phyloP scores from a whole-genome alignment of 2,888 invertebrate species.

The Acanthococcus lagerstroemiae region DNA sequence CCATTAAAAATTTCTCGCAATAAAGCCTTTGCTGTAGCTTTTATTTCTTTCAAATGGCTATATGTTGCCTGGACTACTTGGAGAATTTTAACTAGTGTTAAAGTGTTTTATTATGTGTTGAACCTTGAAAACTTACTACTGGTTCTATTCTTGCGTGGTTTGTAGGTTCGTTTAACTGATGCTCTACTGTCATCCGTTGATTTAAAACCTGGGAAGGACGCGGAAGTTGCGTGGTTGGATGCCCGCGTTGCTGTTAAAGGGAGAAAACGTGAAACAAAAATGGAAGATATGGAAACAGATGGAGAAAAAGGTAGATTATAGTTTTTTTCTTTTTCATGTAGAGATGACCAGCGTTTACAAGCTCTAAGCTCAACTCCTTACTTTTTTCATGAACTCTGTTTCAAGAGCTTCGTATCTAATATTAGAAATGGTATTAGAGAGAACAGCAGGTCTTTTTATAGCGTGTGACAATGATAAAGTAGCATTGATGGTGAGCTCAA shows the following conservation, averaged over 20 bases:
- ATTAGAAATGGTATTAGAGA: neutral
- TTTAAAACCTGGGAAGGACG: conserved; percentile 65
- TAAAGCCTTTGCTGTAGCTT: no score
- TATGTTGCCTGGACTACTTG: no score
- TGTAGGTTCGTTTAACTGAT: conserved; percentile 79
- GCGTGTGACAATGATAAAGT: no score
- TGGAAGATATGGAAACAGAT: neutral
- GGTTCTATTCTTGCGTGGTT: conserved; percentile 12
- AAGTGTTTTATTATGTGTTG: neutral
- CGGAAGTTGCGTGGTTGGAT: conserved; percentile 94
- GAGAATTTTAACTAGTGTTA: no score
- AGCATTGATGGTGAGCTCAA: no score
- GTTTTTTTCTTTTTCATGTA: neutral
- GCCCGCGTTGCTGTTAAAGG: conserved; percentile 43
- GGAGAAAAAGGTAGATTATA: conserved; percentile 1
- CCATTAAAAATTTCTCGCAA: no score
- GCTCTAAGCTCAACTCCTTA: neutral
- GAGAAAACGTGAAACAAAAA: conserved; percentile 10
- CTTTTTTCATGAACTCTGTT: neutral
- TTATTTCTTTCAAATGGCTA: no score
- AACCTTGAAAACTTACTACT: neutral
- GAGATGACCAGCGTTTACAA: no score
- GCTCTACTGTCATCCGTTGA: conserved; percentile 75
- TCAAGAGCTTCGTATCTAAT: neutral
- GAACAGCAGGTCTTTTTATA: neutral